Percentiles rank a stretch among this genome's conserved stretches.
These are phyloP conservation scores for Oreochromis niloticus DNA, from an alignment of 2,113 vertebrate genomes.

Conservation along the genomic window DNA sequence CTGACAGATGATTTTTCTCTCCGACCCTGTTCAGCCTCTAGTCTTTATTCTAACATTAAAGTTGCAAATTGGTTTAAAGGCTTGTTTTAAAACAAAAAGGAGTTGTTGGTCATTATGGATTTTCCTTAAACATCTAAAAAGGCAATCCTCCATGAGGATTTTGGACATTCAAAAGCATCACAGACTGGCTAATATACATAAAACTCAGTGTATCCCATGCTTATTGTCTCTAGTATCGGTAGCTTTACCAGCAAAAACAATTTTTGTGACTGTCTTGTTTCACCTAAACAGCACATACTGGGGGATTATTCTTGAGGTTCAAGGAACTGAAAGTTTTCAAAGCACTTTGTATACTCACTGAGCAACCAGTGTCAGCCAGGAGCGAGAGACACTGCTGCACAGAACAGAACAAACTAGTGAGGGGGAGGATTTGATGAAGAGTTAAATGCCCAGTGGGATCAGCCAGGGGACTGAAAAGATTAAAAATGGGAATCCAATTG, in stretches of 20 bases:
- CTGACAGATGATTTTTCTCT: not conserved
- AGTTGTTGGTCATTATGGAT: not conserved
- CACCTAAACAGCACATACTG: not conserved
- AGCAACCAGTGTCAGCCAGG: not conserved
- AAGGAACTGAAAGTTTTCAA: not conserved
- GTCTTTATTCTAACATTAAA: not conserved
- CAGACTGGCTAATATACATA: not conserved
- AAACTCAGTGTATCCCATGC: not conserved
- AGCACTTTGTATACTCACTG: not conserved
- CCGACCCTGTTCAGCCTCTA: not conserved
- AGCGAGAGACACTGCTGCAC: not conserved
- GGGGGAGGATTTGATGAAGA: not conserved
- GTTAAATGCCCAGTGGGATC: not conserved
- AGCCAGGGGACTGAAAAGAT: not conserved
- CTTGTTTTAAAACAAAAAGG: not conserved
- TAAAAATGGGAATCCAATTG: not conserved
- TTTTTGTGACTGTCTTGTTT: not conserved
- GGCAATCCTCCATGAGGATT: not conserved
- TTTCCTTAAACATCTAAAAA: not conserved
- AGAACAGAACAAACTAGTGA: not conserved
- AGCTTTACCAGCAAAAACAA: not conserved
- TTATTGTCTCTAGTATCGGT: not conserved
- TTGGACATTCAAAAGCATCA: not conserved
- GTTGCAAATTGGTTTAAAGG: not conserved
- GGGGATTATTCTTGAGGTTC: not conserved